phyloP scores from a whole-genome alignment of 2,113 vertebrate species.

The Barbus barbus region DNA sequence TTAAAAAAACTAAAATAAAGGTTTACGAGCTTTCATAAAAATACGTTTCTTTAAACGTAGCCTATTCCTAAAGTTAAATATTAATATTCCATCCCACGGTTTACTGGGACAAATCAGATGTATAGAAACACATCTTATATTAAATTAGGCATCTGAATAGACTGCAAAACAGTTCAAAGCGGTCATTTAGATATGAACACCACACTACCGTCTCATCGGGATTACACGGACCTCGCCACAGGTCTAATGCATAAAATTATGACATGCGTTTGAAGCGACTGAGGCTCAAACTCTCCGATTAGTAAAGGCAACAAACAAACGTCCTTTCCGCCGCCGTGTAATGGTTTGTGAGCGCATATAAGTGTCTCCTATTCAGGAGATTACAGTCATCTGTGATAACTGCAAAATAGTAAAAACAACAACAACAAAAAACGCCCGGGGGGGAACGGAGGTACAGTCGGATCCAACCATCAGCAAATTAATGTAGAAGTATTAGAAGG shows the following conservation, averaged over 20 bases:
- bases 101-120: not conserved
- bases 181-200: slow-evolving; percentile 37
- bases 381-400: slow-evolving; percentile 55
- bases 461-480: slow-evolving; percentile 67
- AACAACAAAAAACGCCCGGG: slow-evolving; percentile 68
- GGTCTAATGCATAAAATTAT: slow-evolving; percentile 43
- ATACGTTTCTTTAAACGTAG: too few relatives aligned
- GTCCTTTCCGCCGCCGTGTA: slow-evolving; percentile 45
- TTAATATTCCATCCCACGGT: not conserved
- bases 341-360: slow-evolving; percentile 43
- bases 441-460: slow-evolving; percentile 56
- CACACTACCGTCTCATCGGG: slow-evolving; percentile 38
- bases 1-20: too few relatives aligned
- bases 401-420: slow-evolving; percentile 51
- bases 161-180: slow-evolving; percentile 30
- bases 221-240: slow-evolving; percentile 48
- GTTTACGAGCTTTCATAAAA: too few relatives aligned
- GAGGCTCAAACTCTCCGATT: slow-evolving; percentile 32
- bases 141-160: slow-evolving; percentile 9
- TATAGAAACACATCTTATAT: slow-evolving; percentile 20
- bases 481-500: slow-evolving; percentile 66
- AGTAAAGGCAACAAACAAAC: slow-evolving; percentile 52
- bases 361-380: slow-evolving; percentile 57
- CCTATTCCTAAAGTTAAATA: not conserved
- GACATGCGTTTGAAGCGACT: not conserved